These are phyloP conservation scores for Rotaria socialis DNA, from an alignment of 2,888 invertebrate species.

Conservation along the genomic window DNA sequence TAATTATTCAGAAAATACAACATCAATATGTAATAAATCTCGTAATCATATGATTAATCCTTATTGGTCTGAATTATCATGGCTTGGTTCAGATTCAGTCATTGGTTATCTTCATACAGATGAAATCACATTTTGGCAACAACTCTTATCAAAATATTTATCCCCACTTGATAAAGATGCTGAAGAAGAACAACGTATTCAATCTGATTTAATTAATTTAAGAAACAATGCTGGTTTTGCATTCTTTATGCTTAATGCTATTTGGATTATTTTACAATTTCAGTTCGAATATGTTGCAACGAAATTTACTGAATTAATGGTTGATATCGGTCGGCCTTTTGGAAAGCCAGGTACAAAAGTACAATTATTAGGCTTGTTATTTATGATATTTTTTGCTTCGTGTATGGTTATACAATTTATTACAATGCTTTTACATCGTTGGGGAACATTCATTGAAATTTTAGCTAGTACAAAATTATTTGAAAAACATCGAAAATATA, in stretches of 20 bases:
- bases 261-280: constrained; percentile 79
- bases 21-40: constrained; percentile 54
- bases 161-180: constrained; percentile 87
- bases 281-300: constrained; percentile 46
- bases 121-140: constrained; percentile 83
- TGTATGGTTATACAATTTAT: constrained; percentile 53
- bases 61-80: constrained; percentile 83
- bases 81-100: constrained; percentile 65
- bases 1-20: not conserved
- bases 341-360: constrained; percentile 42
- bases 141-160: constrained; percentile 84
- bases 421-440: constrained; percentile 55
- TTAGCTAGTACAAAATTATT: constrained; percentile 46
- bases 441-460: constrained; percentile 52
- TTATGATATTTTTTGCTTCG: constrained; percentile 52
- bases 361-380: constrained; percentile 52
- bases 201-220: constrained; percentile 72
- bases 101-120: constrained; percentile 60
- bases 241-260: constrained; percentile 95
- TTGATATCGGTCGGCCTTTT: constrained; percentile 38
- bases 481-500: constrained; percentile 46
- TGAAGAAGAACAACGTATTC: constrained; percentile 59
- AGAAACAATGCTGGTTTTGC: constrained; percentile 71
- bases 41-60: constrained; percentile 83
- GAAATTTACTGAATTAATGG: constrained; percentile 42